Evolutionary conservation across 2,797 vertebrate species (phyloP).

Genomic region (Poecilia velifera): DNA sequence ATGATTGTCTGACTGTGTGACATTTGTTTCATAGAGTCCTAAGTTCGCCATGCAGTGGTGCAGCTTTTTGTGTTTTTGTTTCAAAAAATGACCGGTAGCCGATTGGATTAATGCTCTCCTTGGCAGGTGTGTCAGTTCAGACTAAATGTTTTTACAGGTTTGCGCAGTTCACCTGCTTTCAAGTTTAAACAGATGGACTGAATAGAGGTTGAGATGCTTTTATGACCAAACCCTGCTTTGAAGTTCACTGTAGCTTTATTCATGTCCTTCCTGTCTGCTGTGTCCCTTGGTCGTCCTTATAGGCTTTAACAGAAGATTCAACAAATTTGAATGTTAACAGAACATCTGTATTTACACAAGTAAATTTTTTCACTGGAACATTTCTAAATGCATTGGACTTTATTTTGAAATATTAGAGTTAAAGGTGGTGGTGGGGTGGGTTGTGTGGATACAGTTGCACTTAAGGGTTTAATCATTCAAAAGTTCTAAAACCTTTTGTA

Average conservation of each 20-base stretch:
- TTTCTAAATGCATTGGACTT: not conserved
- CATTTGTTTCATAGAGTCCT: not conserved
- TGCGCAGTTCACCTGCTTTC: not conserved
- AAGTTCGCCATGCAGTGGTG: not conserved
- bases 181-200: not conserved
- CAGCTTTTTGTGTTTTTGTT: not conserved
- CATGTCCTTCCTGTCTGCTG: not conserved
- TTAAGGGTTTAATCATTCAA: not conserved
- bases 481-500: not conserved
- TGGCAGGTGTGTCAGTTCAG: not conserved
- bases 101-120: not conserved
- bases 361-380: not conserved
- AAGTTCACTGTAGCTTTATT: not conserved
- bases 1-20: not conserved
- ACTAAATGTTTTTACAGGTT: not conserved
- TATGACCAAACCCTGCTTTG: not conserved
- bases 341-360: not conserved
- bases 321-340: not conserved
- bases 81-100: not conserved
- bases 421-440: not conserved
- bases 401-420: too few relatives aligned
- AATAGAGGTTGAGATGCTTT: not conserved
- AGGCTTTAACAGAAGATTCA: too few relatives aligned
- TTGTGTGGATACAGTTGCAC: not conserved
- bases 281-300: not conserved